Conservation (phyloP, 2,113 vertebrate species). For the Sprattus sprattus region DNA sequence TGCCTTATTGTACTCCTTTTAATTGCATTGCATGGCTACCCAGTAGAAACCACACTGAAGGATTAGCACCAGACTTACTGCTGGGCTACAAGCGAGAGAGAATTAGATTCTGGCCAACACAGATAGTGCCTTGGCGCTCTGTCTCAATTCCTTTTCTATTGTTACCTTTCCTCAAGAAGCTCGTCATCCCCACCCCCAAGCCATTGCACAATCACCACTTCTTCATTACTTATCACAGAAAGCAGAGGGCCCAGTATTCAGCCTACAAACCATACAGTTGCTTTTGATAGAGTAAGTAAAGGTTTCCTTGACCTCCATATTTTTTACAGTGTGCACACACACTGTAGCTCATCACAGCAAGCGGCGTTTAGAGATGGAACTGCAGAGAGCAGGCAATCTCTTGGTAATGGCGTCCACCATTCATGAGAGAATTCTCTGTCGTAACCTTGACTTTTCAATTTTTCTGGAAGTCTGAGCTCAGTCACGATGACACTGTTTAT, state of each 20-base stretch:
- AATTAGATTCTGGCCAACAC: background rate
- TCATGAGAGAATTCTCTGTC: conserved; percentile 26
- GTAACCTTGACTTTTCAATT: conserved; percentile 34
- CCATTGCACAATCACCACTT: background rate
- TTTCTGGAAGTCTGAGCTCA: conserved; percentile 17
- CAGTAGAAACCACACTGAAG: conserved; percentile 16
- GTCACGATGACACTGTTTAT: conserved; percentile 20
- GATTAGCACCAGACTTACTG: conserved; percentile 1
- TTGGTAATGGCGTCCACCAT: conserved; percentile 15
- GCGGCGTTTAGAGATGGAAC: conserved; percentile 11
- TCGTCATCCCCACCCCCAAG: background rate
- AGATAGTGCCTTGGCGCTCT: background rate
- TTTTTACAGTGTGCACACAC: no score
- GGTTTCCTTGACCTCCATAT: background rate
- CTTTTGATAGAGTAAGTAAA: background rate
- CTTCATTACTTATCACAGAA: conserved; percentile 13
- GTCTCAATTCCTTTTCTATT: background rate
- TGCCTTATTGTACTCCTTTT: conserved; percentile 23
- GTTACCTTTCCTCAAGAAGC: background rate
- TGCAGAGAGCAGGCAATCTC: conserved; percentile 26
- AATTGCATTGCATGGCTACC: conserved; percentile 28
- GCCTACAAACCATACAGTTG: background rate
- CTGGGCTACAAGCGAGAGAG: background rate
- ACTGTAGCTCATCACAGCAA: no score
- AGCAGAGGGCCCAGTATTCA: background rate